Conservation (phyloP, 2,797 vertebrate genomes). For the Otolemur crassicaudatus region DNA sequence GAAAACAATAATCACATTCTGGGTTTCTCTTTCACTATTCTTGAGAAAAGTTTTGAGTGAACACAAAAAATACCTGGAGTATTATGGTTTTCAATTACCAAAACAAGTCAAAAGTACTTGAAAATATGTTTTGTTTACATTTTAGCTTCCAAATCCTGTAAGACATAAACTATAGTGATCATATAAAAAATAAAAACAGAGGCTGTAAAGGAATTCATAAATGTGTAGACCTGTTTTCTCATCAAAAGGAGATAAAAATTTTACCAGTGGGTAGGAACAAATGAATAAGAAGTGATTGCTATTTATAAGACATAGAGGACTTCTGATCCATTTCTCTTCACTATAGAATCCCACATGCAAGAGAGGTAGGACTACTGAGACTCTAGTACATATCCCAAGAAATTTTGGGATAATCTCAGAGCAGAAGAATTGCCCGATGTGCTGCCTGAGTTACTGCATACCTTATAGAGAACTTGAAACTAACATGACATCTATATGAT, state of each 20-base stretch:
- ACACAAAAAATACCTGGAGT: conserved; percentile 9
- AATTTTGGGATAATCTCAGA: not conserved
- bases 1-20: not conserved
- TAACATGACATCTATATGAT: not conserved
- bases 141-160: not conserved
- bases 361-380: not conserved
- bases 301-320: not conserved
- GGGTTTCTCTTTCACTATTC: not conserved
- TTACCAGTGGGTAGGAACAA: not conserved
- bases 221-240: not conserved
- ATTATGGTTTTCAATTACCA: not conserved
- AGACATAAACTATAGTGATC: conserved; percentile 19
- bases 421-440: not conserved
- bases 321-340: not conserved
- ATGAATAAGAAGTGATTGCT: not conserved
- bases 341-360: not conserved
- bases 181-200: not conserved
- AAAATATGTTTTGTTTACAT: not conserved
- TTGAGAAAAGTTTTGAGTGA: not conserved
- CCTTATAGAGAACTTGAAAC: not conserved
- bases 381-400: not conserved
- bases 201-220: not conserved
- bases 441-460: not conserved
- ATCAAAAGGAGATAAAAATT: not conserved
- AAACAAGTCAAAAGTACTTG: not conserved